Conservation (phyloP, 2,113 vertebrate genomes). For the Corythornis vintsioides region DNA sequence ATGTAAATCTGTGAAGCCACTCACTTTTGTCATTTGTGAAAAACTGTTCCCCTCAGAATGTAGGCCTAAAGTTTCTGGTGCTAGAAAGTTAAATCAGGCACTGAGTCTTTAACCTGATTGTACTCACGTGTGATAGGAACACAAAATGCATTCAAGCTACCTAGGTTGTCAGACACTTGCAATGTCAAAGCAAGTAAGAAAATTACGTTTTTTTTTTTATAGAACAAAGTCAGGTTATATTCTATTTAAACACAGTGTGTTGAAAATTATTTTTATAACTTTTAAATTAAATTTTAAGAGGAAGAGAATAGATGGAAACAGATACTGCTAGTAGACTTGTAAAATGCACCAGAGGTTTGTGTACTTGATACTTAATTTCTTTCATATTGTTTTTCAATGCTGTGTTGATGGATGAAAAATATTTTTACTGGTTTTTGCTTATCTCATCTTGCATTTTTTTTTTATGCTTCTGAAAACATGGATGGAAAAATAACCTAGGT, state of each 20-base stretch:
- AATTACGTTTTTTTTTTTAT: not conserved
- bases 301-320: not conserved
- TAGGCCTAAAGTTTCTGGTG: not conserved
- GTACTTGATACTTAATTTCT: not conserved
- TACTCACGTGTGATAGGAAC: not conserved
- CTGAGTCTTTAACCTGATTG: not conserved
- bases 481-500: not conserved
- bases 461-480: slow-evolving; percentile 27
- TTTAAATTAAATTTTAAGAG: not conserved
- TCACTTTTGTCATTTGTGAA: not conserved
- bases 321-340: not conserved
- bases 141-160: not conserved
- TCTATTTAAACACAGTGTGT: not conserved
- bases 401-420: not conserved
- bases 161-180: not conserved
- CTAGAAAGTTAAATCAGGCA: not conserved
- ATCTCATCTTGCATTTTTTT: not conserved
- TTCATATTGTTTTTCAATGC: not conserved
- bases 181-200: not conserved
- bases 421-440: slow-evolving; percentile 25
- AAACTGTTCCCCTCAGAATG: not conserved
- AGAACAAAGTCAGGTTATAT: not conserved
- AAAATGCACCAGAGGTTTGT: not conserved
- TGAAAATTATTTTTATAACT: not conserved
- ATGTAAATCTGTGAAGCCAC: not conserved